Conservation (phyloP, 2,113 vertebrate species). For the Silurus glanis region DNA sequence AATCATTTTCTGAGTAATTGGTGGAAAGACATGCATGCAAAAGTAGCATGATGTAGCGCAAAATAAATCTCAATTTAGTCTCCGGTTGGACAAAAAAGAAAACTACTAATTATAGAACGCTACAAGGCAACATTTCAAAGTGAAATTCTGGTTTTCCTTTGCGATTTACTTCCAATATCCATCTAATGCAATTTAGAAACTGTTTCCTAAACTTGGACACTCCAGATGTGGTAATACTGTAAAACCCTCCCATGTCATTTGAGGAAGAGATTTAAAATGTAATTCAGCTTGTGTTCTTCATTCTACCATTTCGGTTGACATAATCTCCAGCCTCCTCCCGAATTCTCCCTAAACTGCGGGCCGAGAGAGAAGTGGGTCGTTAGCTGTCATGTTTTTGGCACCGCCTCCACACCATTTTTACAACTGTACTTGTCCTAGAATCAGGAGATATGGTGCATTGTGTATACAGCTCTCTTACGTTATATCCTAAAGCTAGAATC, state of each 20-base stretch:
- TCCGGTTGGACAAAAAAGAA: neutral
- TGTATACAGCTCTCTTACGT: neutral
- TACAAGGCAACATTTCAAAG: neutral
- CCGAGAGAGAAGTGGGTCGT: constrained; percentile 37
- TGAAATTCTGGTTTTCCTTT: constrained; percentile 7
- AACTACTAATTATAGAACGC: constrained; percentile 1
- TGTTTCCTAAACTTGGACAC: constrained; percentile 1
- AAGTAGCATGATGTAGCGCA: constrained; percentile 21
- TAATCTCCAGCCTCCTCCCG: constrained; percentile 44
- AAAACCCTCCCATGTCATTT: constrained; percentile 25
- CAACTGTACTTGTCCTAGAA: constrained; percentile 39
- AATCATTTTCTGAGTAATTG: constrained; percentile 40
- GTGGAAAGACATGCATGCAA: constrained; percentile 13
- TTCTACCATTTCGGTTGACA: constrained; percentile 48
- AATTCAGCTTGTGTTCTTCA: constrained; percentile 36
- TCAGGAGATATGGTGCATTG: constrained; percentile 16
- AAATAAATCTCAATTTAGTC: constrained; percentile 11
- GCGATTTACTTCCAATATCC: neutral
- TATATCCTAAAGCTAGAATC: neutral
- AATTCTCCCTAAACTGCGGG: constrained; percentile 38
- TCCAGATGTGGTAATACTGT: constrained; percentile 6
- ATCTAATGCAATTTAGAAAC: neutral
- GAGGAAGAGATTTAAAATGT: neutral
- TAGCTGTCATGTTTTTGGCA: constrained; percentile 47
- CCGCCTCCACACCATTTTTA: constrained; percentile 49